Percentiles rank a stretch among this genome's conserved stretches.
Conservation (phyloP, 2,888 invertebrate genomes). For the Arctia plantaginis region DNA sequence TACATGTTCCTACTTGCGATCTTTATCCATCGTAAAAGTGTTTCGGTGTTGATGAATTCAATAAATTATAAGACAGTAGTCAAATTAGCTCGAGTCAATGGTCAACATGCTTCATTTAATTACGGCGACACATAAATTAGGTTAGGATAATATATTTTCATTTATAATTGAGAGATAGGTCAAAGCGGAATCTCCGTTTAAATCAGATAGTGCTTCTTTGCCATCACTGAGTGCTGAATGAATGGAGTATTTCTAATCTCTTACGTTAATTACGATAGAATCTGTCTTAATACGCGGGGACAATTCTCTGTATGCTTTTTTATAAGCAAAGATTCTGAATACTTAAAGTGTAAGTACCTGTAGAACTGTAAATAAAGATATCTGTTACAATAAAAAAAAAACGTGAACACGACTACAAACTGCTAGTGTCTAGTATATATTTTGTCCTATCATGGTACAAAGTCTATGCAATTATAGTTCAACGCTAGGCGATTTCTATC, state of each 20-base stretch:
- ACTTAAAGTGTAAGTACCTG: not conserved
- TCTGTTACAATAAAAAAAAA: not conserved
- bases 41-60: not conserved
- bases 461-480: not conserved
- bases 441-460: not conserved
- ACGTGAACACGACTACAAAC: not conserved
- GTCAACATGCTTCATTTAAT: constrained; percentile 23
- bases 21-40: not conserved
- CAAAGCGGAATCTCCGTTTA: not conserved
- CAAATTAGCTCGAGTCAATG: constrained; percentile 25
- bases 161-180: not conserved
- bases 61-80: constrained; percentile 14
- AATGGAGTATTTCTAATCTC: not conserved
- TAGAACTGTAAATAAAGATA: no score
- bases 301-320: not conserved
- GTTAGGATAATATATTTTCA: constrained; percentile 4
- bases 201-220: not conserved
- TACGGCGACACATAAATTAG: constrained; percentile 11
- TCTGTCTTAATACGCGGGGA: no score
- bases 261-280: not conserved
- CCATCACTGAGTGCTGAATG: not conserved
- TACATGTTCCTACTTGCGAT: no score
- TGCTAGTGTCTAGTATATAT: not conserved
- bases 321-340: not conserved
- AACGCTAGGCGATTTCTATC: not conserved